Base-by-base conservation (phyloP, 2,888 invertebrate genomes). In the Icerya purchasi region DNA sequence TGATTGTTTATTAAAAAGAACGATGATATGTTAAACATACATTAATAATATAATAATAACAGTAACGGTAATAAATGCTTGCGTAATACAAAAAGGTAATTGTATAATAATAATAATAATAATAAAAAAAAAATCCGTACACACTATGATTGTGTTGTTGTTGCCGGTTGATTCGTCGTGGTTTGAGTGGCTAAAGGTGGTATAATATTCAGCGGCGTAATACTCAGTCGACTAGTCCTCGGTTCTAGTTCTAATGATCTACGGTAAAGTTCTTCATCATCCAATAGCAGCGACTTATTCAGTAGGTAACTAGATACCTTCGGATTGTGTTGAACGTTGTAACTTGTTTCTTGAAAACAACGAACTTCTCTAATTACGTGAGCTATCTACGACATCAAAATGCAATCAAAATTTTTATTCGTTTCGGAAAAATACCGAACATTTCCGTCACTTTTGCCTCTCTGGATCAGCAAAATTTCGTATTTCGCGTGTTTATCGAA, bases 311-410 rank as follows among this genome's bases (percentile, higher is more conserved):
- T 74, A 52, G 81, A 78, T 14, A 88, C 89, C 75, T 86, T 84
- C 21, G 81, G 77, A 65, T 85, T 86, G 67, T 85, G 79, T 67
- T 89, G 88, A 65, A 92, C 91, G 73, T 88, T 89, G 71, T 92
- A 92, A 0, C 88, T 84, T 1, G 88, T 89, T 71, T 90, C 88
- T 70, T 92, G 92, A 70, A 86, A 91, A 68, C 88, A 85, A 19
- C 88, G 78, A 65, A 92, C 89, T 73, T 92, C 91, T 58, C 90
- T 78, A 65, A 92, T 91, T 3, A 91, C 89, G 69, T 92, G 90
- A 3, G 91, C 90, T 68, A 91, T 86, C 89, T 90, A 73, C 20
- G 74, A 77, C n/a, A 69, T 63, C 64, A 58, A 1, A 18, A 2
- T 2, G 5, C 5, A 20, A 21, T 14, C 3, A 23, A 24, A 19